Evolutionary conservation across 2,797 vertebrate genomes (phyloP), one percentile per base, ranked within the genome.

Genomic region (Pitangus sulphuratus): DNA sequence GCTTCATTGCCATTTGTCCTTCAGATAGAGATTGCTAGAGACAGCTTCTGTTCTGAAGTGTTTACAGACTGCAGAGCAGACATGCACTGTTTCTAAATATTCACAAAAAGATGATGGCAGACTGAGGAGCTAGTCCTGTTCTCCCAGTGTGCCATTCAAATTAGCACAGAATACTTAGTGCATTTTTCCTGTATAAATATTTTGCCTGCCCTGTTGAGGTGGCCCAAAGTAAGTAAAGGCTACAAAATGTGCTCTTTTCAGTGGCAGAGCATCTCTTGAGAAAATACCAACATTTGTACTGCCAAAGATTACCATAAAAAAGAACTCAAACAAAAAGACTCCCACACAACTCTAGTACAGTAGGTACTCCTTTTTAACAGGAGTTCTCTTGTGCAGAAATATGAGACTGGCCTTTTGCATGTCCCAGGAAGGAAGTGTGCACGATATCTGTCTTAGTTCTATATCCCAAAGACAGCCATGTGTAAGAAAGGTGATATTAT

Each of bases 391-490:
- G 8, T 8, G 48, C 37, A 56, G 48, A 75, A 91, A 17, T 6
- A 56, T 25, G 30, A 91, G 26, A 20, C 6, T 28, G 5, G 4
- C 37, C 48, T 54, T 70, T 70, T 35, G 12, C 8, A 8, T 2
- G 6, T 84, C 57, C 48, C 45, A 60, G 40, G 15, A 82, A 65
- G 47, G 7, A 86, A 68, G 31, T 0, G 3, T 33, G 17, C 20
- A 30, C 0, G 0, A 25, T 6, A 13, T 8, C 8, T 21, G 1
- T 6, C 16, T 56, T 78, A 70, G 25, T n/a, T 71, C 42, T 45
- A 13, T 13, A 81, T n/a, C 6, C 13, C 35, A 45, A 68, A 87
- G 35, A 66, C 19, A 91, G 13, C 3, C 37, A 44, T 2, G 5
- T 3, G 20, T 51, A 50, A 60, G 31, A 40, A 88, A 58, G 31